Conservation (phyloP, 2,113 vertebrate species). For the Thalassoma bifasciatum region DNA sequence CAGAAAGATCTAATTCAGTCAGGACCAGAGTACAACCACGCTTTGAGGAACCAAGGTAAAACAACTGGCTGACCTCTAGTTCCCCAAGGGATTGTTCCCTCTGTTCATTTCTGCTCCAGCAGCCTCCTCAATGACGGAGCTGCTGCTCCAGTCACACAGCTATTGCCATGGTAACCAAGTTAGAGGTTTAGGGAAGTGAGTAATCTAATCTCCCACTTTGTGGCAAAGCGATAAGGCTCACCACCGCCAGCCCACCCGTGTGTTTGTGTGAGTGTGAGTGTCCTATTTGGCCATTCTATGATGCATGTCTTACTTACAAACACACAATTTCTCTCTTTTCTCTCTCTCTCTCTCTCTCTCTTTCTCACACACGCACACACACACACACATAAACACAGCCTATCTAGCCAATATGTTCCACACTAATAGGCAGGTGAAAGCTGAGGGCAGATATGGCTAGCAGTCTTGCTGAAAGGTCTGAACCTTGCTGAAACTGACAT, state of each 20-base stretch:
- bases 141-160: constrained; percentile 60
- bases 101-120: constrained; percentile 44
- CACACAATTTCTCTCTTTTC: background rate
- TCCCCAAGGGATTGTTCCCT: constrained; percentile 58
- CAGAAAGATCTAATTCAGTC: background rate
- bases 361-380: background rate
- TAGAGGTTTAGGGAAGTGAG: constrained; percentile 80
- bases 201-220: constrained; percentile 83
- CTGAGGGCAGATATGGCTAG: constrained; percentile 52
- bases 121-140: constrained; percentile 54
- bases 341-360: too few species aligned
- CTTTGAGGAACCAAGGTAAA: constrained; percentile 16
- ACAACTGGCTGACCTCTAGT: constrained; percentile 58
- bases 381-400: constrained; percentile 37
- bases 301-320: constrained; percentile 34
- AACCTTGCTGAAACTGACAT: constrained; percentile 54
- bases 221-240: constrained; percentile 68
- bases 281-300: constrained; percentile 61
- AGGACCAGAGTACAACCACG: constrained; percentile 7
- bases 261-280: constrained; percentile 32
- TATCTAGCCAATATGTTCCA: constrained; percentile 72
- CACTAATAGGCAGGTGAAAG: constrained; percentile 73
- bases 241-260: constrained; percentile 55
- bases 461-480: constrained; percentile 51
- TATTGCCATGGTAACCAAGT: constrained; percentile 84